Base-by-base conservation (phyloP, 2,113 vertebrate genomes). In the Solenodon paradoxus region DNA sequence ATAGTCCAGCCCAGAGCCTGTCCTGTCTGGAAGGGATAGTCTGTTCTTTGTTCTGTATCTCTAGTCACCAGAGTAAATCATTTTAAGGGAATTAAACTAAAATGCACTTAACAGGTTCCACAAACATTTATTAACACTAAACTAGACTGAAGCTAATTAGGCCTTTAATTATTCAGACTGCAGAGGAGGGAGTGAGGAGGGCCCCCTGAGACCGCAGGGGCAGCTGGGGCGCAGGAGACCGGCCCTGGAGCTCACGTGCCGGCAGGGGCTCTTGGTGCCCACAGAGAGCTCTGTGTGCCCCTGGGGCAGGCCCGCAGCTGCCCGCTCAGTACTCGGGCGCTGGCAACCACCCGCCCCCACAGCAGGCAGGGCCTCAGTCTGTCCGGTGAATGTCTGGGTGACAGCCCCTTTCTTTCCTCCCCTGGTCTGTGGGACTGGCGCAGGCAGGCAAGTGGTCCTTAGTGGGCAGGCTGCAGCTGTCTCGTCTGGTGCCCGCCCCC, bases 81-180 rank as follows among this genome's bases (percentile, higher is more conserved):
- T 59, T 51, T 53, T 55, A 22, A 57, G 20, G 81, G 78, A 82
- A 55, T 61, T 59, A 40, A 40, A 79, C 69, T 78, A 10, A 94
- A 78, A 90, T 30, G 51, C 51, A 6, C 55, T 40, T 71, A 53
- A 38, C 59, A n/a, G 92, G 38, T 64, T 20, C 57, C 71, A 71
- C 22, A 17, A 72, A 81, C 90, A 72, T 71, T 87, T 55, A 75
- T 92, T 92, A 92, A 88, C 88, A 84, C 59, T 47, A 75, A 80
- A 88, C 71, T n/a, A 92, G 90, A 90, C 71, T 15, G 2, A 32
- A 87, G 57, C 82, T 81, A 47, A 55, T 16, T 30, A 61, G 59
- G 61, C 55, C 82, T 92, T 96, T 64, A 91, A 95, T 96, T 95
- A 93, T 93, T 92, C 85, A 94, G 79, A 38, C 19, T 2, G 2